Conservation (phyloP, 2,113 vertebrate genomes). For the Ia io region DNA sequence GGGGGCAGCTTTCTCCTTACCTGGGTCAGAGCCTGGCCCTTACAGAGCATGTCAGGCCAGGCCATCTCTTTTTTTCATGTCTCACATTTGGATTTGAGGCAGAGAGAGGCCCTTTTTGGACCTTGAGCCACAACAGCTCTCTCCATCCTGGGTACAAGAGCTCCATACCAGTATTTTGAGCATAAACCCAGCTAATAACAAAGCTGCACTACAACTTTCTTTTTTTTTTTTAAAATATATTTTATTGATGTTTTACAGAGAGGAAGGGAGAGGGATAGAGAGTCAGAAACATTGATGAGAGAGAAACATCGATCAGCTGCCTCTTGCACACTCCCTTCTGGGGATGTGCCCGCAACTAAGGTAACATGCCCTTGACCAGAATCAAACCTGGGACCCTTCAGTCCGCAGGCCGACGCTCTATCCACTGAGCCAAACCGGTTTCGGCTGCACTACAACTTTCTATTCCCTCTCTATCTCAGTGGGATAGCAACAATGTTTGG, state of each 20-base stretch:
- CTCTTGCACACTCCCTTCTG: too few species aligned
- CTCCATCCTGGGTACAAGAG: neutral
- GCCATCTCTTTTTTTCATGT: neutral
- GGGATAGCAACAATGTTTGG: conserved; percentile 52
- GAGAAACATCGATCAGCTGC: too few species aligned
- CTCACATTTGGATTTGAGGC: conserved; percentile 12
- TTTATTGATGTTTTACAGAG: too few species aligned
- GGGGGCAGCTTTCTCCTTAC: neutral
- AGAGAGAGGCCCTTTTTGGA: neutral
- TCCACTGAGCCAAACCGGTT: too few species aligned
- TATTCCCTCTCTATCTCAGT: conserved; percentile 40
- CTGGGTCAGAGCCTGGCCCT: neutral
- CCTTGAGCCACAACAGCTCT: neutral
- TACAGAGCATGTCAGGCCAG: neutral
- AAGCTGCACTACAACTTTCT: neutral
- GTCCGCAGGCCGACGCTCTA: too few species aligned
- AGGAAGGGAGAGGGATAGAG: too few species aligned
- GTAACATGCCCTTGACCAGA: too few species aligned
- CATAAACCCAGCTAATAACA: conserved; percentile 5
- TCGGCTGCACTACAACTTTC: neutral
- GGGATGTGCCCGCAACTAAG: too few species aligned
- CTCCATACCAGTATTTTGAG: neutral
- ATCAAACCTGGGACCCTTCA: too few species aligned
- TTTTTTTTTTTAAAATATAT: too few species aligned
- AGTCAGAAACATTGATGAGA: too few species aligned